Evolutionary conservation across 2,797 vertebrate species (phyloP).

Genomic region (Clangula hyemalis): DNA sequence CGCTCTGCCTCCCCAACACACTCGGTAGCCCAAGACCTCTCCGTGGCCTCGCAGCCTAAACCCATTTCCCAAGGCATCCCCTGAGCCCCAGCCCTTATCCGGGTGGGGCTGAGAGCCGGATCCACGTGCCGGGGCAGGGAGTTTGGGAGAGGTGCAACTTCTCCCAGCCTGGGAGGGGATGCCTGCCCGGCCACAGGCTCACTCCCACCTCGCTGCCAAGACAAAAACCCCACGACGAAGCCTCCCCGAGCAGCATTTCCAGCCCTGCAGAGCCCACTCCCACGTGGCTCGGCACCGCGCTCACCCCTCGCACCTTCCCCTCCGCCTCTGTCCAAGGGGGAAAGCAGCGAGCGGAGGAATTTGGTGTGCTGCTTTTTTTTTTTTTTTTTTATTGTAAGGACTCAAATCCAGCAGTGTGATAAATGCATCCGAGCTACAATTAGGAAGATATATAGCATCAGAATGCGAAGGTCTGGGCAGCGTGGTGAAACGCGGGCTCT

Average conservation of each 20-base stretch:
- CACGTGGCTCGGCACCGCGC: background rate
- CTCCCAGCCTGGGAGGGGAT: background rate
- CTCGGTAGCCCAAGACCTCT: background rate
- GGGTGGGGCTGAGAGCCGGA: background rate
- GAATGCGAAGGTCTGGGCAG: slow-evolving; percentile 93
- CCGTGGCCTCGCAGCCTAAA: background rate
- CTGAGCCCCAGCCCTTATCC: background rate
- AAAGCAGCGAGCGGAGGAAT: slow-evolving; percentile 73
- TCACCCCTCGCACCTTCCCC: slow-evolving; percentile 64
- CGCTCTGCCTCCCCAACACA: background rate
- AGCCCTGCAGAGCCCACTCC: background rate
- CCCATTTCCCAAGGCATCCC: background rate
- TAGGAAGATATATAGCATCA: slow-evolving; percentile 98
- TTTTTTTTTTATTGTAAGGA: slow-evolving; percentile 80
- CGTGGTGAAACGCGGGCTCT: slow-evolving; percentile 92
- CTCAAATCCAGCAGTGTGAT: slow-evolving; percentile 95
- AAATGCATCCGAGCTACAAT: slow-evolving; percentile 93
- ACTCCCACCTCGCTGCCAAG: background rate
- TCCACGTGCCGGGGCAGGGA: background rate
- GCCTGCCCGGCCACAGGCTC: background rate
- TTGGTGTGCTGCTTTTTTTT: slow-evolving; percentile 17
- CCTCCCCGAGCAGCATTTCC: background rate
- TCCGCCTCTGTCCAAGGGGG: slow-evolving; percentile 51
- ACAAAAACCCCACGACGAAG: background rate
- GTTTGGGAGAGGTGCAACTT: background rate